These are phyloP conservation scores for Vombatus ursinus DNA, from an alignment of 2,113 vertebrate species.

Conservation along the genomic window DNA sequence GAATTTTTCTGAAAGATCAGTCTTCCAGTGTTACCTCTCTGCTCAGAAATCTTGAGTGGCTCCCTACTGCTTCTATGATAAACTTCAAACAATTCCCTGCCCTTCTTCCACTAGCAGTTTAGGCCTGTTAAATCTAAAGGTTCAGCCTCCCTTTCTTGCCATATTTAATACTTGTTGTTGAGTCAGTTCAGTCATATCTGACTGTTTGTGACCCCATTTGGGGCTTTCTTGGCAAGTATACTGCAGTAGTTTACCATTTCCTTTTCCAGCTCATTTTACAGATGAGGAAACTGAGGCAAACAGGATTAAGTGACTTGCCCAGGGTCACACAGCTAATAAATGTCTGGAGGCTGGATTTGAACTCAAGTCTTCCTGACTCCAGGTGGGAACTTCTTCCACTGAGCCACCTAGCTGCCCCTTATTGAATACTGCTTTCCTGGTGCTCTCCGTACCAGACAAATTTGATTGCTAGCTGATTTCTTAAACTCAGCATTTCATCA, in stretches of 20 bases:
- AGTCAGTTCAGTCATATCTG: not conserved
- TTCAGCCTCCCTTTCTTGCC: not conserved
- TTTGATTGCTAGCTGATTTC: not conserved
- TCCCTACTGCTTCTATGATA: not conserved
- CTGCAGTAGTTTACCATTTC: not conserved
- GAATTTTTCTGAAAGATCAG: not conserved
- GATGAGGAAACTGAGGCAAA: not conserved
- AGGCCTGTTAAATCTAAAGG: not conserved
- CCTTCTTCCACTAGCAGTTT: not conserved
- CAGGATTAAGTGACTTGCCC: not conserved
- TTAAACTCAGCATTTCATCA: not conserved
- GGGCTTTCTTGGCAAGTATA: not conserved
- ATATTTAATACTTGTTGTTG: not conserved
- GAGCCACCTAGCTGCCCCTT: not conserved
- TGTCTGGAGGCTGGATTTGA: not conserved
- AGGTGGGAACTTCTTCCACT: not conserved
- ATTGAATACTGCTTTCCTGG: not conserved
- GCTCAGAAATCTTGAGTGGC: not conserved
- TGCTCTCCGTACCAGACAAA: not conserved
- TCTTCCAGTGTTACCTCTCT: not conserved
- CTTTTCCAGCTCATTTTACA: not conserved
- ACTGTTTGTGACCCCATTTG: not conserved
- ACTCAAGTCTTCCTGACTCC: not conserved
- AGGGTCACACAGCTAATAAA: not conserved
- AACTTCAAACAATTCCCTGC: not conserved